Percentiles rank a stretch among this genome's conserved stretches.
Evolutionary conservation across 2,113 vertebrate genomes (phyloP).

Genomic region (Ictalurus punctatus): DNA sequence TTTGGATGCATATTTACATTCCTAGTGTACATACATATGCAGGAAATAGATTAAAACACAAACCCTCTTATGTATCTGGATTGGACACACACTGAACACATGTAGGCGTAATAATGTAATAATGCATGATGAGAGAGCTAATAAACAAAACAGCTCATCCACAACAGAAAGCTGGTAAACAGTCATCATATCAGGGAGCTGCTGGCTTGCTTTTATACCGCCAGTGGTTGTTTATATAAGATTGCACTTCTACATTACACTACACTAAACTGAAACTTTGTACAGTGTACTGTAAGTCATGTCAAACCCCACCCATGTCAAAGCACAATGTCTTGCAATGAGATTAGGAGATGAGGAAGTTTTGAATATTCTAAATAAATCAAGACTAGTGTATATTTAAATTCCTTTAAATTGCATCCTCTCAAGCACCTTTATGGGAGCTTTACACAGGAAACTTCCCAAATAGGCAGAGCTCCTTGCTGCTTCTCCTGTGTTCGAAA

Average conservation of each 20-base stretch:
- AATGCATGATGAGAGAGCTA: background rate
- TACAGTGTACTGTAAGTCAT: background rate
- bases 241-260: background rate
- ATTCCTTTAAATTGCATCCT: background rate
- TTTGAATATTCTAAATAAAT: background rate
- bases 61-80: background rate
- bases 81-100: conserved; percentile 10
- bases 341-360: background rate
- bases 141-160: background rate
- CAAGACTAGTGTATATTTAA: background rate
- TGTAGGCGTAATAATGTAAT: background rate
- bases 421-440: background rate
- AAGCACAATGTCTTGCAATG: background rate
- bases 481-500: background rate
- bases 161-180: conserved; percentile 19
- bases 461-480: background rate
- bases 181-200: conserved; percentile 2
- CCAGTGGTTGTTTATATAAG: conserved; percentile 17
- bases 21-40: conserved; percentile 43
- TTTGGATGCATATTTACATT: background rate
- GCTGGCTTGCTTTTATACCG: conserved; percentile 20
- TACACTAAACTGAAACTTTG: background rate
- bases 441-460: background rate
- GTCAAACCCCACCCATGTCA: background rate
- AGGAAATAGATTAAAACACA: conserved; percentile 35